Evolutionary conservation across 2,888 invertebrate species (phyloP).

Genomic region (Phaonia tiefii): DNA sequence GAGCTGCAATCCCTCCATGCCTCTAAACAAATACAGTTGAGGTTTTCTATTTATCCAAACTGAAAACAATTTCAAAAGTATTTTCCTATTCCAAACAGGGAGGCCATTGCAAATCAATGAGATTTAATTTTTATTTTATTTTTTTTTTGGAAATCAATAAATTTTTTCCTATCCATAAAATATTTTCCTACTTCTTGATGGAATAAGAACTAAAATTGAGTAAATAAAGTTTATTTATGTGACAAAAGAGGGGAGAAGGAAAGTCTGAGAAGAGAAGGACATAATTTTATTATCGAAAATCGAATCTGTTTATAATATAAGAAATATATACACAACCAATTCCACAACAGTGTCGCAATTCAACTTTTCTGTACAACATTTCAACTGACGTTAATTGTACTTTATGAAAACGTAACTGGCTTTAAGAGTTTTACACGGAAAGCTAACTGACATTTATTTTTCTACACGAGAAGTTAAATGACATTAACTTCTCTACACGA

Average conservation of each 20-base stretch:
- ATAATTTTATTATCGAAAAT: slow-evolving; percentile 65
- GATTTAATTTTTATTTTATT: slow-evolving; percentile 51
- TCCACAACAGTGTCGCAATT: no score
- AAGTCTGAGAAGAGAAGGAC: not conserved
- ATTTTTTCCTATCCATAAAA: not conserved
- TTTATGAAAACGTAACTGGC: no score
- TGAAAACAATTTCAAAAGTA: slow-evolving; percentile 42
- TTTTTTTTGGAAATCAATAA: no score
- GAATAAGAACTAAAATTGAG: slow-evolving; percentile 13
- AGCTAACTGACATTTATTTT: no score
- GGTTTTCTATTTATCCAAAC: not conserved
- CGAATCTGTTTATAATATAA: slow-evolving; percentile 62
- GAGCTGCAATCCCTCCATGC: no score
- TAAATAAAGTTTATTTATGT: slow-evolving; percentile 57
- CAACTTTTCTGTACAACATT: no score
- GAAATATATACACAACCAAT: slow-evolving; percentile 51
- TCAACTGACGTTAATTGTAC: no score
- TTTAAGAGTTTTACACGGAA: no score
- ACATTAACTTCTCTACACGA: no score
- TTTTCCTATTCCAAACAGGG: slow-evolving; percentile 55
- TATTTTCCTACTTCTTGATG: not conserved
- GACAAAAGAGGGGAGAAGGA: slow-evolving; percentile 28
- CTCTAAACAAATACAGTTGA: not conserved
- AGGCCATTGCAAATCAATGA: slow-evolving; percentile 22
- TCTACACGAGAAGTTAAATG: no score